Conservation (phyloP, 2,113 vertebrate genomes). For the Garra rufa region DNA sequence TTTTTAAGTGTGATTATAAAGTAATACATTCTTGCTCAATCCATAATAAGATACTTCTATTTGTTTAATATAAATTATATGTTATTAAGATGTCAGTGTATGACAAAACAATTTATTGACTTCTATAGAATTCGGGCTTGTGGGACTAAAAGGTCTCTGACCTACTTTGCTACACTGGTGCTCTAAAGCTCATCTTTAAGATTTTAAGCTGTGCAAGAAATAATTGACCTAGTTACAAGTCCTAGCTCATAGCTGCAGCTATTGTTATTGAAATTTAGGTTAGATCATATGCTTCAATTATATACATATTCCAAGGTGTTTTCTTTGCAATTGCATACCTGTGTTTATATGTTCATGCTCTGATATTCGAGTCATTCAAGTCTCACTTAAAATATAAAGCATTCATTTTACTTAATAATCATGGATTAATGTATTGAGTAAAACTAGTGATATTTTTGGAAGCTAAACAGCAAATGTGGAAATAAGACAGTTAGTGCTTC, state of each 20-base stretch:
- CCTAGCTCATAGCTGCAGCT: neutral
- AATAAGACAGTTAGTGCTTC: constrained; percentile 3
- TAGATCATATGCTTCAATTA: neutral
- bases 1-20: neutral
- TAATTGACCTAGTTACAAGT: neutral
- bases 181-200: neutral
- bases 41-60: neutral
- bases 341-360: neutral
- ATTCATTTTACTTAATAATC: neutral
- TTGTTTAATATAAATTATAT: neutral
- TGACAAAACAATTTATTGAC: too few species aligned
- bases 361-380: neutral
- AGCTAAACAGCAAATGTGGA: constrained; percentile 1
- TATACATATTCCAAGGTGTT: neutral
- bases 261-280: neutral
- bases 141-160: neutral
- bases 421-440: neutral
- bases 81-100: neutral
- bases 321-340: neutral
- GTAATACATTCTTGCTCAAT: neutral
- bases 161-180: neutral
- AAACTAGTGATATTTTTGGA: neutral
- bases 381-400: neutral
- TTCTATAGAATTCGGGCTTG: neutral
- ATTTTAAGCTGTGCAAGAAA: neutral